A percentile compares a stretch with the other conserved stretches of the same genome.
These are phyloP conservation scores for Oasisia sp. DNA, from an alignment of 2,888 invertebrate species.

Conservation along the genomic window DNA sequence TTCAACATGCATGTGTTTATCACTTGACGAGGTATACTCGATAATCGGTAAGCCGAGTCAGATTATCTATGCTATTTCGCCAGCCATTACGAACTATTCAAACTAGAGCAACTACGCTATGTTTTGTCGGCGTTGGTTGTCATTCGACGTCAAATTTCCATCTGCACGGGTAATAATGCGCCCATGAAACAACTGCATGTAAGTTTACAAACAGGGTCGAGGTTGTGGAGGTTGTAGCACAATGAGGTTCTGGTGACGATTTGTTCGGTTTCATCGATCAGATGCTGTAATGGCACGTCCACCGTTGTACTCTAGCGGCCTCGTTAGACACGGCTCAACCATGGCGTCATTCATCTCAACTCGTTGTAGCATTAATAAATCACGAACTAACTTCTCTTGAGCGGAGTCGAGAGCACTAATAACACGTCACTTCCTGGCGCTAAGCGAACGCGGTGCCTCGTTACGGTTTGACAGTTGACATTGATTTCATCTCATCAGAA, in stretches of 20 bases:
- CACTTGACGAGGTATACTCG: too few species aligned
- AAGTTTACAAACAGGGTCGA: neutral
- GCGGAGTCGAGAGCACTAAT: neutral
- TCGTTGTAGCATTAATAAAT: neutral
- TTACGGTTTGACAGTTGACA: neutral
- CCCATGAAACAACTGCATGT: too few species aligned
- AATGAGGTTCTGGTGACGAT: neutral
- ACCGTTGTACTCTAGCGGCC: neutral
- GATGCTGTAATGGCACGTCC: neutral
- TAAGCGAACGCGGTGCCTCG: neutral
- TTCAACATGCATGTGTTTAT: too few species aligned
- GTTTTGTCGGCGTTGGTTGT: too few species aligned
- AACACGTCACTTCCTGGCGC: neutral
- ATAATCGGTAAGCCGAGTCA: too few species aligned
- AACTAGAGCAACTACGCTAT: too few species aligned
- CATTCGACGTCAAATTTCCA: too few species aligned
- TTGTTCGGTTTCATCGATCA: neutral
- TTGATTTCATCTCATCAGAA: neutral
- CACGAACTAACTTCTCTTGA: slow-evolving; percentile 17
- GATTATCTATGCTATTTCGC: too few species aligned
- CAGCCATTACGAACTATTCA: too few species aligned
- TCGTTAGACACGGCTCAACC: neutral
- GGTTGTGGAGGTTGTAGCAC: neutral
- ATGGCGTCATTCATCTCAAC: neutral
- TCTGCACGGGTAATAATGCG: too few species aligned